These are phyloP conservation scores for Caenorhabditis elegans DNA, from an alignment of 1,140 invertebrate species.

Conservation along the genomic window DNA sequence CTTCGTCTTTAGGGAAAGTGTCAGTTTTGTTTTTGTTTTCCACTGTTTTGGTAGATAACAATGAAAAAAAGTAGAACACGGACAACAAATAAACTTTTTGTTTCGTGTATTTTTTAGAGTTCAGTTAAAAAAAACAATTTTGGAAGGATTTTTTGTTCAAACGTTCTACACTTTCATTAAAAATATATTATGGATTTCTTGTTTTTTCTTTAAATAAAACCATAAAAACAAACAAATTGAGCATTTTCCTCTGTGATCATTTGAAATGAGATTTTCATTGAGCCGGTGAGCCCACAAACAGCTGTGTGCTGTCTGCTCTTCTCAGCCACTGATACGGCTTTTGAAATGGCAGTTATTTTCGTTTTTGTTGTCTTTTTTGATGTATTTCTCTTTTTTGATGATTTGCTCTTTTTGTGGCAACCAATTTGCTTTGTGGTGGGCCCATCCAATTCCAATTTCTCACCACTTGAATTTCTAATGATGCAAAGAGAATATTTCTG, in stretches of 20 bases:
- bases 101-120: too few relatives aligned
- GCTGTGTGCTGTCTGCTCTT: conserved; percentile 11
- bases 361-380: background rate
- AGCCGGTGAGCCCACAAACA: conserved; percentile 6
- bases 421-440: background rate
- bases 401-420: background rate
- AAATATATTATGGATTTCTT: too few relatives aligned
- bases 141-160: too few relatives aligned
- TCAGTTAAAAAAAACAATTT: too few relatives aligned
- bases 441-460: background rate
- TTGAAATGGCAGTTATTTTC: background rate
- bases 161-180: too few relatives aligned
- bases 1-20: background rate
- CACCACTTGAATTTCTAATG: conserved; percentile 17
- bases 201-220: too few relatives aligned
- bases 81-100: too few relatives aligned
- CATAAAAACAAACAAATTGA: too few relatives aligned
- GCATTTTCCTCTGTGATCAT: background rate
- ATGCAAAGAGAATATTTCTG: background rate
- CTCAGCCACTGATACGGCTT: background rate
- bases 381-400: background rate
- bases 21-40: background rate
- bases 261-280: background rate
- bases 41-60: background rate
- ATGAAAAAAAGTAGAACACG: background rate